phyloP scores from a whole-genome alignment of 2,797 vertebrate species.

The Propithecus deckenii region DNA sequence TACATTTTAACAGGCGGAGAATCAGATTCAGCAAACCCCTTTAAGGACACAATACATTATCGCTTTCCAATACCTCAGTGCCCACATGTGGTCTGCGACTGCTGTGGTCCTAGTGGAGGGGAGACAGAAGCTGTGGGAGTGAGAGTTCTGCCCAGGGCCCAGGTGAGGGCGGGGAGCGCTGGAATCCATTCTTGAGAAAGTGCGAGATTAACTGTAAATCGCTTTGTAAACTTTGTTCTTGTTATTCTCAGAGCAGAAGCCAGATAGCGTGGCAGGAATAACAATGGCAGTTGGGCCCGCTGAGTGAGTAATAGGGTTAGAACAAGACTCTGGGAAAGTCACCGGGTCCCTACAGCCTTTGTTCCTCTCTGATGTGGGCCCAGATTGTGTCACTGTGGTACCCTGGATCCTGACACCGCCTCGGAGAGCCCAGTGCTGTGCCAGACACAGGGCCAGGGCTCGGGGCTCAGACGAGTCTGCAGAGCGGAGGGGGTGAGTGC shows the following conservation, averaged over 20 bases:
- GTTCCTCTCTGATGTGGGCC: background rate
- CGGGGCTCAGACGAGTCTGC: background rate
- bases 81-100: background rate
- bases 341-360: background rate
- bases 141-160: background rate
- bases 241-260: background rate
- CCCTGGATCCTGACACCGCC: background rate
- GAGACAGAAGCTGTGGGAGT: background rate
- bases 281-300: background rate
- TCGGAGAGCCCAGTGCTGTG: background rate
- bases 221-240: background rate
- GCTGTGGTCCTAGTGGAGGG: background rate
- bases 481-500: accelerated
- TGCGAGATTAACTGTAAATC: background rate
- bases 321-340: background rate
- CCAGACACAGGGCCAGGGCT: background rate
- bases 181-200: background rate
- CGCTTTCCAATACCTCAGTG: background rate
- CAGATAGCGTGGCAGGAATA: background rate
- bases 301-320: background rate
- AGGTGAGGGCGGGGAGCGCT: too few species aligned
- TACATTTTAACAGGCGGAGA: background rate
- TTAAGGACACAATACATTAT: background rate
- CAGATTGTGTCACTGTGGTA: background rate
- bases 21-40: background rate